Evolutionary conservation across 2,113 vertebrate genomes (phyloP), one percentile per base, ranked within the genome.

Genomic region (Lampris incognitus): DNA sequence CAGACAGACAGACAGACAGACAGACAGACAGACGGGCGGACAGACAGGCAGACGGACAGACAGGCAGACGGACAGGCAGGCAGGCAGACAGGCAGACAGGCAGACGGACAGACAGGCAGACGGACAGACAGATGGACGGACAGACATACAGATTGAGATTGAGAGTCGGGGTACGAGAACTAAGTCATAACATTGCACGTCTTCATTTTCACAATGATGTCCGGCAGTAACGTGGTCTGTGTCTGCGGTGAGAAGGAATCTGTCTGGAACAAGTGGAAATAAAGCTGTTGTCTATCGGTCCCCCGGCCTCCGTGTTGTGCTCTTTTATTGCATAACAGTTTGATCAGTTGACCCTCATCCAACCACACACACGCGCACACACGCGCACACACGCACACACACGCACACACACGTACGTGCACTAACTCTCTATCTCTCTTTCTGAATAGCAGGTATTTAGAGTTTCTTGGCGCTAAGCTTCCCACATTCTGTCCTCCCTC

Each of bases 391-490:
- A 0, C 24, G 0, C 24, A 24, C 24, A 24, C 24, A 24, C 24
- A 24, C 24, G 24, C 24, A 24, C 24, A 24, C 24, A 24, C 24
- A 0, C 24, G 24, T 24, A 24, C 24, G 24, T 24, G 24, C 4
- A 39, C 63, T 81, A 69, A 74, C 65, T 83, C 83, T 65, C 55
- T 24, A 24, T 24, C 40, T 74, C 68, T 86, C 79, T 73, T 63
- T 72, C 81, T 60, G 90, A 92, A 68, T 91, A 91, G 78, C 89
- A 89, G 84, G 71, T 89, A 76, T 88, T 90, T 85, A 87, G 74
- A 85, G 79, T 80, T 72, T 70, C 79, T 46, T 86, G 79, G 78
- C 72, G 63, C 79, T 84, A 65, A 79, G 76, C 78, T 86, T 86
- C 80, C 82, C 77, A 69, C 71, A 56, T 87, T 84, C 71, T 65